Base-by-base conservation (phyloP, 2,888 invertebrate species). In the Epiblema foenella region DNA sequence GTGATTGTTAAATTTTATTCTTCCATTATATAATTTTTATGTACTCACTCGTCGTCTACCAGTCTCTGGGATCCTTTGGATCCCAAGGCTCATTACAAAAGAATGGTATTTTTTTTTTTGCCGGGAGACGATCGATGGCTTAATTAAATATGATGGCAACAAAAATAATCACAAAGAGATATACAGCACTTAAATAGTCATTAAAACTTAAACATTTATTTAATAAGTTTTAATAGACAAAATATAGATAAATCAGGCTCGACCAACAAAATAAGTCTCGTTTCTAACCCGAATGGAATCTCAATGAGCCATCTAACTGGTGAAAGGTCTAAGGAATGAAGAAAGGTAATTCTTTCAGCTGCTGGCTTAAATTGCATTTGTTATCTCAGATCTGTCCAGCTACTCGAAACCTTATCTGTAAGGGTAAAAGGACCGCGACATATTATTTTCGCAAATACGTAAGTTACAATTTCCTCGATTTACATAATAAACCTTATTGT, bases 321-420 rank as follows among this genome's bases (percentile, higher is more conserved):
- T 3, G 56, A 49, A 57, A 57, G 39, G 49, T 65, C 33, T 58
- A 51, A 54, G 37, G 39, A 62, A 67, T 39, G 39, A 37, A 67
- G 66, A 68, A 62, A 72, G 72, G 74, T 73, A 74, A 79, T 76
- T 77, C 77, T 73, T 74, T 75, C 77, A 76, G 74, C 77, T 77
- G 75, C 77, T 77, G 75, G 81, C 84, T 85, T 87, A 89, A 90
- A 91, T 90, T 88, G 87, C 86, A 87, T 89, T 88, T 79, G 87
- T 87, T 90, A 90, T 89, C 88, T 82, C 76, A 75, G 77, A 81
- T 82, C 77, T 77, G 76, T 77, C 77, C 78, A 75, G 75, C 56
- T 37, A 70, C 56, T 71, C 73, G 74, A 75, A 78, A 78, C 77
- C 81, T 84, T 91, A 89, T 90, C 89, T 82, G 78, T 81, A 84